Base-by-base conservation (phyloP, 2,113 vertebrate genomes). In the Gobio gobio region DNA sequence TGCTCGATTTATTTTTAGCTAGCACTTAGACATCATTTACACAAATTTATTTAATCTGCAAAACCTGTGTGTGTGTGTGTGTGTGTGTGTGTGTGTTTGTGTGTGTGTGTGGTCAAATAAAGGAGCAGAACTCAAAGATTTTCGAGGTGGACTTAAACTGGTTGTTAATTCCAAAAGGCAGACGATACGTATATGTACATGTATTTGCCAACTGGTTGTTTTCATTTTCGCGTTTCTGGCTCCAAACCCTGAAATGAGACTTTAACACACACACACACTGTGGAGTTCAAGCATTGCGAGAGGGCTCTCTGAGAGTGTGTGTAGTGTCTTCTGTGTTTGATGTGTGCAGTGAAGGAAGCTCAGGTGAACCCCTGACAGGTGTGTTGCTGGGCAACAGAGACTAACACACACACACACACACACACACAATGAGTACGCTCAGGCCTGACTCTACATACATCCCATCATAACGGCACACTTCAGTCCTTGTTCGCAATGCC, bases 371-470 rank as follows among this genome's bases (percentile, higher is more conserved):
- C 83, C 77, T 78, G 75, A 82, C 88, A 78, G 75, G 87, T 83
- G n/a, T 54, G 83, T 93, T 91, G 88, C 93, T 89, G 82, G 84
- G 90, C 78, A 90, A 91, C 90, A 83, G 85, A 22, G n/a, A 80
- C 59, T 84, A 85, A 85, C 87, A 86, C 68, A 84, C 76, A 86
- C 66, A 70, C 45, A 72, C 68, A 84, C 76, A 85, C 87, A 86
- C 68, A 84, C 76, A 86, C 66, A 70, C 45, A 72, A 29, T 82
- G 49, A 56, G 54, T 77, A 82, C 64, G n/a, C 76, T 87, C 40
- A 40, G 40, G 83, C 77, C 9, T 26, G 33, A 68, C 47, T 51
- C 6, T 29, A 36, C 33, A 36, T 36, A 68, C 36, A 33, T 10
- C 16, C 64, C n/a, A 74, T 13, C 14, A 47, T 14, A 74, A 49